A percentile compares a stretch with the other conserved stretches of the same genome.
phyloP scores from a whole-genome alignment of 2,113 vertebrate genomes.

The Galbula dea region DNA sequence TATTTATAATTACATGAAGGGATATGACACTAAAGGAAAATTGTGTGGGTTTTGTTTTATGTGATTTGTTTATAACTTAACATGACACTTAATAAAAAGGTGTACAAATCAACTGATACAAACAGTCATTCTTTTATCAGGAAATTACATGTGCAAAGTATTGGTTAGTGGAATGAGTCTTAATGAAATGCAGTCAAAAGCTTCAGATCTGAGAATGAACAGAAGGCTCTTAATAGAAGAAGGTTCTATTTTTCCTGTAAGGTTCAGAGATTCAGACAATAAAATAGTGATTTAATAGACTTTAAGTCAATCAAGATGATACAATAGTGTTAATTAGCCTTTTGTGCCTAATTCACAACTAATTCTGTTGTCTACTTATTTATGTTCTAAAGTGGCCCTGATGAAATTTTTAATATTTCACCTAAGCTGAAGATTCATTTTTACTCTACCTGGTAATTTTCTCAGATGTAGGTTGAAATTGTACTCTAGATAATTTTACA shows the following conservation, averaged over 20 bases:
- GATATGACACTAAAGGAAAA: not conserved
- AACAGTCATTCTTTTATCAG: slow-evolving; percentile 47
- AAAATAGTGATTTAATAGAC: slow-evolving; percentile 73
- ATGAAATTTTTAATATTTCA: slow-evolving; percentile 73
- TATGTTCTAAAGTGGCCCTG: slow-evolving; percentile 70
- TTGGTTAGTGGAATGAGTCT: slow-evolving; percentile 33
- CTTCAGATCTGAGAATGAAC: slow-evolving; percentile 20
- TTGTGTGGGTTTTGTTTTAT: not conserved
- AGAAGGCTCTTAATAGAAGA: slow-evolving; percentile 48
- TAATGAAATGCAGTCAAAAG: slow-evolving; percentile 58
- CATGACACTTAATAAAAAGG: slow-evolving; percentile 37
- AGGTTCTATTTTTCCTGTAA: slow-evolving; percentile 53
- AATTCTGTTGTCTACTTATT: slow-evolving; percentile 75
- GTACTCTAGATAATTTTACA: slow-evolving; percentile 72
- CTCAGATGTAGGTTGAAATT: slow-evolving; percentile 71
- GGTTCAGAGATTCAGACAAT: slow-evolving; percentile 63
- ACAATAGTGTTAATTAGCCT: slow-evolving; percentile 76
- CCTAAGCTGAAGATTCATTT: slow-evolving; percentile 61
- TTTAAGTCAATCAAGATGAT: slow-evolving; percentile 69
- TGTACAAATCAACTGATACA: slow-evolving; percentile 30
- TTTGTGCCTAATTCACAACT: slow-evolving; percentile 70
- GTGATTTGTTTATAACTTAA: slow-evolving; percentile 47
- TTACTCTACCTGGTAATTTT: slow-evolving; percentile 71
- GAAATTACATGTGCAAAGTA: slow-evolving; percentile 51
- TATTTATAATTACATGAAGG: not conserved